These are phyloP conservation scores for Stegophylla sp. DNA, from an alignment of 2,888 invertebrate species.

Conservation along the genomic window DNA sequence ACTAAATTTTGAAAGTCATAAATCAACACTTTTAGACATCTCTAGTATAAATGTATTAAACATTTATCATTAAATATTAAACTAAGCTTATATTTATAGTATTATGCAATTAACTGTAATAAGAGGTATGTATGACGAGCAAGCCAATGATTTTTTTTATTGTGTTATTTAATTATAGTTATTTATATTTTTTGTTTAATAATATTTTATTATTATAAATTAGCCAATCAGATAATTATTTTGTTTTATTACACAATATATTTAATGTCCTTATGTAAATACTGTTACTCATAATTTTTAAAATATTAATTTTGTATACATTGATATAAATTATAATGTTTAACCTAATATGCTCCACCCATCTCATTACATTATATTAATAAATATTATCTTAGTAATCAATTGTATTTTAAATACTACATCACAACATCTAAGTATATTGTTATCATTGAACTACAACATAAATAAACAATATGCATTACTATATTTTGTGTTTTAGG, in stretches of 20 bases:
- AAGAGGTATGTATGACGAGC: background rate
- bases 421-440: background rate
- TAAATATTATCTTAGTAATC: background rate
- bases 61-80: too few relatives aligned
- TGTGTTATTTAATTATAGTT: background rate
- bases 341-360: background rate
- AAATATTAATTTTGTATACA: background rate
- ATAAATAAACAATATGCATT: background rate
- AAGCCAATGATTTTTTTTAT: background rate
- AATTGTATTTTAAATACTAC: background rate
- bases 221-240: background rate
- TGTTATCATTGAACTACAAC: background rate
- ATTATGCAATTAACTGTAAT: background rate
- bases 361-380: background rate
- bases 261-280: background rate
- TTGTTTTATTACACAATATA: background rate
- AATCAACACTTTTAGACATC: too few relatives aligned
- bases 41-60: too few relatives aligned
- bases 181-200: background rate
- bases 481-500: too few relatives aligned
- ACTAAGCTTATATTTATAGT: background rate
- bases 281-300: background rate
- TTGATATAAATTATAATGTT: background rate
- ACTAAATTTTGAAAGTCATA: too few relatives aligned
- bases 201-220: background rate